Conservation (phyloP, 92 coral and sea anemone genomes). For the Virgularia gustaviana region DNA sequence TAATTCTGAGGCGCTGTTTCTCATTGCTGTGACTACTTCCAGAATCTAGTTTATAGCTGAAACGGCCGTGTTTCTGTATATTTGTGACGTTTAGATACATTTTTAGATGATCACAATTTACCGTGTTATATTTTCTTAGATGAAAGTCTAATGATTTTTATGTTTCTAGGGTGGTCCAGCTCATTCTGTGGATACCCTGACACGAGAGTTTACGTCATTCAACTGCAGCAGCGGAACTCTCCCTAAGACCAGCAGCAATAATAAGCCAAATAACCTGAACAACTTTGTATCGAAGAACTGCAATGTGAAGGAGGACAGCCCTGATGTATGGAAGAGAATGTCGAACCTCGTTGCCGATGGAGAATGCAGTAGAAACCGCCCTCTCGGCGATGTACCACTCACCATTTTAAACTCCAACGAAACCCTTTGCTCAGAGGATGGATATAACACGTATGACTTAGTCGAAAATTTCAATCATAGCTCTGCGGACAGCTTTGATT, state of each 20-base stretch:
- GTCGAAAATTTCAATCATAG: slow-evolving; percentile 13
- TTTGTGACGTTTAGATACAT: too few relatives aligned
- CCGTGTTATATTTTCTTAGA: too few relatives aligned
- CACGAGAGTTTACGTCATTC: slow-evolving; percentile 32
- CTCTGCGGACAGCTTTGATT: slow-evolving; percentile 12
- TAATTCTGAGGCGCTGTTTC: too few relatives aligned
- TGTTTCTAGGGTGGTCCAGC: slow-evolving; percentile 14
- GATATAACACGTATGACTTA: slow-evolving; percentile 17
- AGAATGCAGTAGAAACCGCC: neutral
- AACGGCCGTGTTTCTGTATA: too few relatives aligned
- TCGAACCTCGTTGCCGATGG: slow-evolving; percentile 6
- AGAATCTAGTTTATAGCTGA: too few relatives aligned
- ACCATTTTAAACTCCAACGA: slow-evolving; percentile 2
- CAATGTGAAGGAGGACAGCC: slow-evolving; percentile 9
- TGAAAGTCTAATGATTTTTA: neutral
- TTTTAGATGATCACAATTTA: too few relatives aligned
- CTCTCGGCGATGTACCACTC: neutral
- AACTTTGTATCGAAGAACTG: slow-evolving; percentile 19
- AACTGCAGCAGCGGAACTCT: slow-evolving; percentile 26
- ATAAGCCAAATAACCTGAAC: slow-evolving; percentile 24
- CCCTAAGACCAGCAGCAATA: neutral
- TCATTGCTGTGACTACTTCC: too few relatives aligned
- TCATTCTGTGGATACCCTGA: slow-evolving; percentile 37
- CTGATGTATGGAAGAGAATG: slow-evolving; percentile 28
- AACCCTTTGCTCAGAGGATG: slow-evolving; percentile 27